A percentile compares a stretch with the other conserved stretches of the same genome.
Evolutionary conservation across 2,797 vertebrate genomes (phyloP).

Genomic region (Xyrichtys novacula): DNA sequence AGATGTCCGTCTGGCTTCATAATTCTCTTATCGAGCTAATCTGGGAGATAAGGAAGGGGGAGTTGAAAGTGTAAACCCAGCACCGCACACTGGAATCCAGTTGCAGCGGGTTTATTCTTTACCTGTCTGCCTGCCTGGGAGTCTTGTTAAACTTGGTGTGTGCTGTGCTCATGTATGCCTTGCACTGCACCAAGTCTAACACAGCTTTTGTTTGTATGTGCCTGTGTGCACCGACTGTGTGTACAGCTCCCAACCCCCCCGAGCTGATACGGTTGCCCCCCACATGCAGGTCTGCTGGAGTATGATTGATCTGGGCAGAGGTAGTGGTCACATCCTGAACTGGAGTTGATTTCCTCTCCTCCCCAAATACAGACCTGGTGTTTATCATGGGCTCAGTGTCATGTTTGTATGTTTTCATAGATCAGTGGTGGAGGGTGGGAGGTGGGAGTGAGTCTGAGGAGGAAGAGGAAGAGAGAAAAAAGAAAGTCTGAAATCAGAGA

Average conservation of each 20-base stretch:
- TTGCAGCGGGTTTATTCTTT: constrained; percentile 81
- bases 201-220: constrained; percentile 54
- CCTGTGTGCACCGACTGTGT: constrained; percentile 29
- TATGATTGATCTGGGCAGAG: constrained; percentile 86
- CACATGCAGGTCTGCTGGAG: constrained; percentile 75
- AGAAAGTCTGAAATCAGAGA: constrained; percentile 69
- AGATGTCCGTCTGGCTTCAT: constrained; percentile 88
- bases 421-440: constrained; percentile 73
- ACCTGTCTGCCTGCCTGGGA: constrained; percentile 74
- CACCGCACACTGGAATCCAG: constrained; percentile 80
- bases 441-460: constrained; percentile 55
- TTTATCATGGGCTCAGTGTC: constrained; percentile 86
- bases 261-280: constrained; percentile 71
- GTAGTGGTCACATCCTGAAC: constrained; percentile 87
- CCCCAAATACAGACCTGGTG: constrained; percentile 85
- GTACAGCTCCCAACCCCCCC: constrained; percentile 10
- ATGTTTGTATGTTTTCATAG: constrained; percentile 87
- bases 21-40: constrained; percentile 89
- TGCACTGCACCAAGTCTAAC: constrained; percentile 55
- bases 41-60: constrained; percentile 84
- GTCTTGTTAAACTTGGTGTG: constrained; percentile 69
- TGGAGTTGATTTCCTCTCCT: constrained; percentile 86
- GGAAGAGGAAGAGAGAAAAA: constrained; percentile 52
- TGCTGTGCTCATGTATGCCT: constrained; percentile 49
- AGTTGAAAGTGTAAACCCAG: constrained; percentile 89